Conservation (phyloP, 2,797 vertebrate species). For the Sebastes taczanowskii region DNA sequence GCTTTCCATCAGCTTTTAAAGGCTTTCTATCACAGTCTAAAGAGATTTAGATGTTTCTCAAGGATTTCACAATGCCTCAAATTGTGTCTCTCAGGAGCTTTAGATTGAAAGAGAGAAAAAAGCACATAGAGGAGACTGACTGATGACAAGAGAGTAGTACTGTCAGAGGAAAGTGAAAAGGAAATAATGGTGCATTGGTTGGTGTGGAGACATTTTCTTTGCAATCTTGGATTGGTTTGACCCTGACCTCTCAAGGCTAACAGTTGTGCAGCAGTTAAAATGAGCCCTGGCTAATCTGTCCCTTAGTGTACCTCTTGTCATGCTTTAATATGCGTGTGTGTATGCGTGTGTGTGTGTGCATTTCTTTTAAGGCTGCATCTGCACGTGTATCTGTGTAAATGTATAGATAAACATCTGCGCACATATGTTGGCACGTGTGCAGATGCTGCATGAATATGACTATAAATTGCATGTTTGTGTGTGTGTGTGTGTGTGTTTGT, state of each 20-base stretch:
- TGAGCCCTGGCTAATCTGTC: conserved; percentile 27
- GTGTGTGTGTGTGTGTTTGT: conserved; percentile 1
- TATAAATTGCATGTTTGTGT: neutral
- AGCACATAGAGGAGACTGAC: conserved; percentile 15
- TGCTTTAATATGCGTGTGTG: neutral
- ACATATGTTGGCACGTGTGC: neutral
- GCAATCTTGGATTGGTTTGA: conserved; percentile 42
- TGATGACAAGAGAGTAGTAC: conserved; percentile 38
- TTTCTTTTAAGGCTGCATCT: neutral
- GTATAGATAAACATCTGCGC: neutral
- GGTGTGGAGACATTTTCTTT: conserved; percentile 35
- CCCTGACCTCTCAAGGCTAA: conserved; percentile 48
- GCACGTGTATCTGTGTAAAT: neutral
- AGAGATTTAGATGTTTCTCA: conserved; percentile 68
- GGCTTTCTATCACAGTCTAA: conserved; percentile 62
- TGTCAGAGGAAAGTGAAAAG: conserved; percentile 36
- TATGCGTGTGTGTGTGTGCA: neutral
- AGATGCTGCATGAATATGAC: neutral
- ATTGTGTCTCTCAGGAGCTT: conserved; percentile 49
- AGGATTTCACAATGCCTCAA: conserved; percentile 59
- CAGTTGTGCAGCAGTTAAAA: conserved; percentile 36
- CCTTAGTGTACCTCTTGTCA: neutral
- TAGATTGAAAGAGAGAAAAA: conserved; percentile 23
- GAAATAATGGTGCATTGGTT: conserved; percentile 18
- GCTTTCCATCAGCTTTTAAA: conserved; percentile 67